A percentile compares a stretch with the other conserved stretches of the same genome.
phyloP scores from a whole-genome alignment of 2,888 invertebrate species.

The Drosophila histrio region DNA sequence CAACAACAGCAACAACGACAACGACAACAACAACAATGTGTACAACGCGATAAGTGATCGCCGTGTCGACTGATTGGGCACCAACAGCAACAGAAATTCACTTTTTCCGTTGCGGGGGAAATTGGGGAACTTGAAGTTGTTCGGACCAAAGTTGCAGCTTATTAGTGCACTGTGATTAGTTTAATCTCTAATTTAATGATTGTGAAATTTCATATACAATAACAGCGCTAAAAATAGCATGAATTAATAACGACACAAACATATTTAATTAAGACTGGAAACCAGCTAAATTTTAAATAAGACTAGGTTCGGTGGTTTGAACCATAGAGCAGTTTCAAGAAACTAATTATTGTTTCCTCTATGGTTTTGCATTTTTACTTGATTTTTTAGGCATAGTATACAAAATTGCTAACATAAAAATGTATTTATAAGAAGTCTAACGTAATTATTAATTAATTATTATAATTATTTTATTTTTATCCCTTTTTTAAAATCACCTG shows the following conservation, averaged over 20 bases:
- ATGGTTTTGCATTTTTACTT: too few relatives aligned
- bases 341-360: too few relatives aligned
- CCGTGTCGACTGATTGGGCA: slow-evolving; percentile 75
- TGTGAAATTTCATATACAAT: neutral
- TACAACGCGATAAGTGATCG: slow-evolving; percentile 72
- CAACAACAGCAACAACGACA: slow-evolving; percentile 30
- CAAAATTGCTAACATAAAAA: too few relatives aligned
- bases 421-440: too few relatives aligned
- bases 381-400: too few relatives aligned
- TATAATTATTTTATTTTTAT: too few relatives aligned
- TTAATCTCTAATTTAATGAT: neutral
- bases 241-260: neutral
- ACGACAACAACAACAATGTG: slow-evolving; percentile 41
- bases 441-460: too few relatives aligned
- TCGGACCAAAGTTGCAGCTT: slow-evolving; percentile 20
- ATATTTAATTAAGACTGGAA: too few relatives aligned
- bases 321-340: too few relatives aligned
- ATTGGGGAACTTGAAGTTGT: slow-evolving; percentile 11
- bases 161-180: slow-evolving; percentile 12
- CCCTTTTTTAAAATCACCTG: too few relatives aligned
- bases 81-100: slow-evolving; percentile 47
- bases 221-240: neutral
- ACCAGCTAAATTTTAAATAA: too few relatives aligned
- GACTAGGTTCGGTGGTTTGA: too few relatives aligned
- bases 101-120: slow-evolving; percentile 13